Evolutionary conservation across 2,888 invertebrate genomes (phyloP), one percentile per base, ranked within the genome.

Genomic region (Sceliomorpha sp.): DNA sequence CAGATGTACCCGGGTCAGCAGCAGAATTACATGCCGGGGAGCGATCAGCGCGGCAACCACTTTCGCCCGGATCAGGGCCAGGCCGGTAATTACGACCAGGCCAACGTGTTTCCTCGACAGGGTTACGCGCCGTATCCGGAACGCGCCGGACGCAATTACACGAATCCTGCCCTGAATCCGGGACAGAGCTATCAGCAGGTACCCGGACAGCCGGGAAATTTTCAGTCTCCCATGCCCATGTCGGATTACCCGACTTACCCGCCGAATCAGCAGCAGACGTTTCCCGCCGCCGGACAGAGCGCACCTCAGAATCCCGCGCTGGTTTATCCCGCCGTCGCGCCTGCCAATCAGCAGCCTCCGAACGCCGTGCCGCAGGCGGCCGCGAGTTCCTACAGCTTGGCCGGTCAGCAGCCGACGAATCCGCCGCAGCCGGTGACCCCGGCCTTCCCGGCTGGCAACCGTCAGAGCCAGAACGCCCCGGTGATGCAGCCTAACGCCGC

Each of bases 161-260:
- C n/a, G n/a, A 68, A 77, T 1, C 37, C 79, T 4, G 80, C 68
- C 32, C n/a, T 83, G 8, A 84, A 77, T 51, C 83, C 71, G 17
- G 70, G 59, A 1, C 67, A 59, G 9, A 86, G 81, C 68, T 87
- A 86, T 56, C 45, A 81, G 4, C 86, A 85, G 51, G 73, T 75
- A 14, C n/a, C 77, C n/a, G 78, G 74, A 55, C 80, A 76, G 17
- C 40, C 77, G n/a, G 64, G 79, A 1, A 66, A 69, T 40, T 85
- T 80, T 36, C 82, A 77, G 27, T 17, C 77, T 2, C 79, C 77
- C 36, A 72, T 82, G 68, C 55, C 84, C 1, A 80, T 77, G 56
- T 84, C 82, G 34, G 86, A 86, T 59, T 87, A 85, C 37, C 70
- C 78, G 1, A 40, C 78, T 7, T 87, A 85, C 36, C 68, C 75